These are phyloP conservation scores for Pleuronectes platessa DNA, from an alignment of 2,113 vertebrate genomes.

Conservation along the genomic window DNA sequence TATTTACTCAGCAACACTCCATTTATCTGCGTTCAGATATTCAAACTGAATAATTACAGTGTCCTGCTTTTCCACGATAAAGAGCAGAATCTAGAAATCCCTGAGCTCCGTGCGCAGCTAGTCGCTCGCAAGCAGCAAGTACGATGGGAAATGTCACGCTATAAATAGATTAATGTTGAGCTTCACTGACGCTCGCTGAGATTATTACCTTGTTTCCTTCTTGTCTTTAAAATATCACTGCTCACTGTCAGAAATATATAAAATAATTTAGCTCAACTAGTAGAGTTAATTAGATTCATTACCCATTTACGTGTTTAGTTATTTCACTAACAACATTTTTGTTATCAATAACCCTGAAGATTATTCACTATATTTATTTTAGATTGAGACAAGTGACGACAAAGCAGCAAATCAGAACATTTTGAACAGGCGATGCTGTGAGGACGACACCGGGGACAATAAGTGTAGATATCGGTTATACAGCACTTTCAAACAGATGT, in stretches of 20 bases:
- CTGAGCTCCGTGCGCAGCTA: constrained; percentile 24
- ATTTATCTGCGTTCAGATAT: neutral
- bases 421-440: too few relatives aligned
- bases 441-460: too few relatives aligned
- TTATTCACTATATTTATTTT: too few relatives aligned
- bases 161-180: constrained; percentile 46
- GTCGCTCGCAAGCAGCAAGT: constrained; percentile 23
- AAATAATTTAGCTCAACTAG: neutral
- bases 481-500: too few relatives aligned
- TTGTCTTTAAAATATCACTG: neutral
- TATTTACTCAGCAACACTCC: neutral
- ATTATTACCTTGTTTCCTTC: constrained; percentile 4
- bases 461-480: too few relatives aligned
- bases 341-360: too few relatives aligned
- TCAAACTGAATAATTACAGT: neutral
- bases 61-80: neutral
- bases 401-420: too few relatives aligned
- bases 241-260: neutral
- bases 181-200: constrained; percentile 20
- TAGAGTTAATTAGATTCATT: too few relatives aligned
- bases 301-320: too few relatives aligned
- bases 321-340: too few relatives aligned
- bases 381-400: too few relatives aligned
- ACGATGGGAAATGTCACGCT: constrained; percentile 56
- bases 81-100: neutral